These are phyloP conservation scores for Acanthurus leucopareius DNA, from an alignment of 2,797 vertebrate genomes.

Conservation along the genomic window DNA sequence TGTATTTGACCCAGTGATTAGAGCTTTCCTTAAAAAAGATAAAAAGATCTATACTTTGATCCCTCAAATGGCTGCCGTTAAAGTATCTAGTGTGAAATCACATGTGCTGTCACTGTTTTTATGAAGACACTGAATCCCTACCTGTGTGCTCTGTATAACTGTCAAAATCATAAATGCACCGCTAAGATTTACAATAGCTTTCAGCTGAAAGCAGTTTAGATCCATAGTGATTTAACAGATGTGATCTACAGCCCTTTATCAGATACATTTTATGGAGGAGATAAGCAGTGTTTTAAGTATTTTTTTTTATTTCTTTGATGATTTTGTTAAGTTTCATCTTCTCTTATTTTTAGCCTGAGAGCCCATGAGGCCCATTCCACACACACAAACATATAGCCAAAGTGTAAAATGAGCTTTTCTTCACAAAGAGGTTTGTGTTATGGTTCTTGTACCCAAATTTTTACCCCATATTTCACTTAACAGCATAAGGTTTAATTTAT, in stretches of 20 bases:
- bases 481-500: too few relatives aligned
- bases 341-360: not conserved
- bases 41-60: slow-evolving; percentile 43
- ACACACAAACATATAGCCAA: not conserved
- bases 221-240: not conserved
- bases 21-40: slow-evolving; percentile 14
- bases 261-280: slow-evolving; percentile 5
- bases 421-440: not conserved
- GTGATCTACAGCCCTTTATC: not conserved
- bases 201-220: slow-evolving; percentile 3
- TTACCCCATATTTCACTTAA: not conserved
- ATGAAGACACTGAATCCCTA: slow-evolving; percentile 30
- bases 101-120: slow-evolving; percentile 28
- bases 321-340: not conserved
- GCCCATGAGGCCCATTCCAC: not conserved
- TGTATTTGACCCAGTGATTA: slow-evolving; percentile 5
- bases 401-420: not conserved
- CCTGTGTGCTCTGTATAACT: slow-evolving; percentile 29
- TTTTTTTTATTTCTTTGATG: slow-evolving; percentile 14
- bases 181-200: slow-evolving; percentile 28
- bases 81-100: slow-evolving; percentile 5
- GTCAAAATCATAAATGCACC: slow-evolving; percentile 25
- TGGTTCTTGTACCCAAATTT: not conserved
- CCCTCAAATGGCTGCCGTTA: not conserved
- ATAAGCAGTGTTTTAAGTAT: not conserved